Evolutionary conservation across 2,113 vertebrate species (phyloP), one percentile per base, ranked within the genome.

Genomic region (Neomonachus schauinslandi): DNA sequence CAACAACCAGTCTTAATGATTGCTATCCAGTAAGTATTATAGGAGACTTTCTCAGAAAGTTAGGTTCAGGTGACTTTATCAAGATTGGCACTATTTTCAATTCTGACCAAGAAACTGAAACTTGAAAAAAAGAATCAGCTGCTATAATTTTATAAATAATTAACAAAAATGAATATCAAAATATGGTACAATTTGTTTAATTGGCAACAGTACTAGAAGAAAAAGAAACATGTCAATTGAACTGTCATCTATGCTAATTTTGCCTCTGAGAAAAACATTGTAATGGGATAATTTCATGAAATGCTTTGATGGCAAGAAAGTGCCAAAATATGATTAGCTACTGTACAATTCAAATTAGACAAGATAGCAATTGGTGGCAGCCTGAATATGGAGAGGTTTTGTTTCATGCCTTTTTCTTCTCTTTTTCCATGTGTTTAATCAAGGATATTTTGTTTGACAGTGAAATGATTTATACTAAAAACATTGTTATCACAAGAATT

Each of bases 81-180:
- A 83, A 92, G 31, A 4, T 12, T 74, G 3, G 0, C 8, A 80
- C 7, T 81, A 59, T 93, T 91, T 81, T 36, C 16, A 26, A 71
- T 91, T 90, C 22, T 74, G 24, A 96, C 19, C 31, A 94, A 87
- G 57, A 82, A 49, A 89, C 11, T 89, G 26, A 88, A 88, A 55
- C 11, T 39, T 26, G 4, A 61, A 92, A 65, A 31, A 15, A 67
- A 86, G 94, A 97, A 53, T 28, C 79, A 67, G 21, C 36, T 7
- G 49, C 36, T 98, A 95, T 42, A 83, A 95, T 90, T 87, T 89
- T 97, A 71, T 4, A 97, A 96, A 97, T 90, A 76, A 83, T 82
- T 92, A 83, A 81, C 53, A 82, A 95, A 96, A 77, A 24, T 63
- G 28, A 97, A 63, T 53, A 97, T 95, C 7, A 94, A 88, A 53